Base-by-base conservation (phyloP, 2,888 invertebrate species). In the Argynnis bischoffii region DNA sequence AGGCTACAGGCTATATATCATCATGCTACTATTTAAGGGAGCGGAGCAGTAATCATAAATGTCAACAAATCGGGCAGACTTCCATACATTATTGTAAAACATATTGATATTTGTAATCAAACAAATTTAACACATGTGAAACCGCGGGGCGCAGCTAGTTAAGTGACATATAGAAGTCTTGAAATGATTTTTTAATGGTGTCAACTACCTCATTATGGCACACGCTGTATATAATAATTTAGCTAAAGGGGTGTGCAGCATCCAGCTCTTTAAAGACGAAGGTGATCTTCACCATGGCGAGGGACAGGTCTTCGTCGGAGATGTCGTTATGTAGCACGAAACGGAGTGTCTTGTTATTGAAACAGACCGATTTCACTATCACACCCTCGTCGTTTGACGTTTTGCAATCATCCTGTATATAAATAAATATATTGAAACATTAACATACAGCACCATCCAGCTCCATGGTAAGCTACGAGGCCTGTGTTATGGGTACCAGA, bases 311-410 rank as follows among this genome's bases (percentile, higher is more conserved):
- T 72, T 94, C 93, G 74, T 96, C 95, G 1, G 91, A 90, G 55
- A 97, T 94, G 80, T 97, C 95, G 75, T 94, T 94, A 83, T 96
- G 95, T 4, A 96, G 81, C 13, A 96, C 96, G 70, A 97, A 88
- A 59, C 98, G 92, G 1, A 96, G 89, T 26, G 93, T 93, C 59
- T 93, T 91, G 69, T 91, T 86, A 72, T 94, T 93, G 74, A 95
- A 90, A 4, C 94, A 92, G 59, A 94, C 88, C 48, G 94, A 93
- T 79, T 94, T 94, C 2, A 97, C 90, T 66, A 94, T 88, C 67
- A 94, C 87, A 1, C 90, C 90, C 64, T 92, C 89, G 64, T 89
- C 91, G 76, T 88, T 79, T 0, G 84, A 70, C 0, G 91, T 90
- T 63, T 91, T 90, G 78, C 91, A 92, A 76, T 89, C 87, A 6